Base-by-base conservation (phyloP, 2,888 invertebrate species). In the Eumerus sabulonum region DNA sequence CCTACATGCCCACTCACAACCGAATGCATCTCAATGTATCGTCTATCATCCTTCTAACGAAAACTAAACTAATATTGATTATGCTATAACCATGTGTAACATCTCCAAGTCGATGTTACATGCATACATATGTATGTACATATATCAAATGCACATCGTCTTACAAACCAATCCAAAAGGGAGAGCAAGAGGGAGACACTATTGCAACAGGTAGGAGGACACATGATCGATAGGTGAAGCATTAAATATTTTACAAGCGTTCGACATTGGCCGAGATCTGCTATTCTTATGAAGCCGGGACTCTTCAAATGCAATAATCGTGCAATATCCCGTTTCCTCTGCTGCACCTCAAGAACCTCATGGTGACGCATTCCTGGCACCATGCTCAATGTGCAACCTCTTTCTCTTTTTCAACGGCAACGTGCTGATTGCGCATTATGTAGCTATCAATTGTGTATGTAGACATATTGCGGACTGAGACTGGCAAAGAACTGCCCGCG, bases 391-490 rank as follows among this genome's bases (percentile, higher is more conserved):
- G 13, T 36, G 19, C 44, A 56, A 19, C 44, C 50, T 36, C 38
- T 42, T n/a, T 16, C 60, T 19, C 60, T 60, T n/a, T 36, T 47
- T n/a, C n/a, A n/a, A 36, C 18, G 40, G 19, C 60, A 7, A 59
- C 53, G 62, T 67, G 62, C 67, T 77, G 77, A 77, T 77, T 77
- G 73, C 48, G 42, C 73, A 73, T 77, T 67, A 72, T 77, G 67
- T 40, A 51, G 36, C 73, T 62, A 73, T 77, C 72, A 77, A 77
- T 77, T 63, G 72, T 63, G 47, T 9, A 51, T 40, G 51, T 27
- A 67, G 72, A 77, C 77, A 63, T 16, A 62, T 62, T 63, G 62
- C 72, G 72, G 72, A 66, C 57, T 59, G 62, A 67, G 77, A 77
- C 66, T 67, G 67, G 45, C n/a, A n/a, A n/a, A n/a, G n/a, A n/a